Evolutionary conservation across 2,888 invertebrate species (phyloP), one percentile per base, ranked within the genome.

Genomic region (Coleophora flavipennella): DNA sequence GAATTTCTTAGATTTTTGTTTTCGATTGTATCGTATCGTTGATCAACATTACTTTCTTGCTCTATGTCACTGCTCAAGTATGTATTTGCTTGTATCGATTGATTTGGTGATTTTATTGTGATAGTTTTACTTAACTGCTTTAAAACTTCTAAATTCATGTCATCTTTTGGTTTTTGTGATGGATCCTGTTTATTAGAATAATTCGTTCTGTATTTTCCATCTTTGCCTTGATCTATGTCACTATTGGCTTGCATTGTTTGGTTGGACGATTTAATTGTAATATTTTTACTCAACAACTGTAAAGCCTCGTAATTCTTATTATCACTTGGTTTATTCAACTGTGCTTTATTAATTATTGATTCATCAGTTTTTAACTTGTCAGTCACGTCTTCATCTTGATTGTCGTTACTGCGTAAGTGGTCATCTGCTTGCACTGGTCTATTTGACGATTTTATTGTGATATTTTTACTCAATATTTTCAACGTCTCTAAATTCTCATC

Each of bases 101-200:
- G 44, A 33, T 53, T 36, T 13, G 59, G 39, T 27, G 67, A 55
- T 54, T 67, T 74, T 10, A 72, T 44, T 36, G 61, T 67, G 8
- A 69, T 53, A 47, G 62, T 60, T 54, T 65, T 67, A 40, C 55
- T 59, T 27, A 71, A 44, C 25, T 56, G 61, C 55, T 61, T 67
- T 29, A 70, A 49, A 27, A 59, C 46, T 26, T 63, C 49, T 38
- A 60, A 31, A 36, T 57, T 55, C 12, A 20, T 20, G n/a, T 46
- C 33, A 29, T 48, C 42, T 38, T 48, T 43, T n/a, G 40, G 35
- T n/a, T 26, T 11, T 11, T 37, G 31, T 34, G 34, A 11, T 34
- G n/a, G 9, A 1, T 26, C 25, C n/a, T 9, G 34, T 10, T 26
- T 34, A 11, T 33, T 13, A 13, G 12, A 13, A 7, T 33, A 7